Evolutionary conservation across 35 echinoderm and acorn worm genomes (phyloP).

Genomic region (Amphiura filiformis): DNA sequence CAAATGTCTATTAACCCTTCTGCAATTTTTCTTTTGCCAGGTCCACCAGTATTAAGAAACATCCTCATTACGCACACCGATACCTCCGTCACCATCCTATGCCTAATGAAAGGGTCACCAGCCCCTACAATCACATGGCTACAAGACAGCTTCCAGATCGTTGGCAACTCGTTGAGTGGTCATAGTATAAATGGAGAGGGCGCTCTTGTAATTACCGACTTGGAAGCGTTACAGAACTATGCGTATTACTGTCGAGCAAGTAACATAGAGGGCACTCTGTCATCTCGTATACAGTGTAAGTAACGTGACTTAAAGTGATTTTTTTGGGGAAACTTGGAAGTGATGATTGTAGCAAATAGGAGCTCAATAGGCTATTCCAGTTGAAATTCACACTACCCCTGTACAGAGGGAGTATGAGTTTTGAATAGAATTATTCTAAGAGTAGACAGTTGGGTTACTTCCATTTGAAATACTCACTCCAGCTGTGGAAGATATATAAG

Average conservation of each 20-base stretch:
- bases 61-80: slow-evolving; percentile 11
- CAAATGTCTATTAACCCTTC: too few species aligned
- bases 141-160: slow-evolving; percentile 17
- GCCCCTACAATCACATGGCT: slow-evolving; percentile 42
- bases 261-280: slow-evolving; percentile 55
- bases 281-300: neutral
- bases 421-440: too few species aligned
- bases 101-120: slow-evolving; percentile 70
- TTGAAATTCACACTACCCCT: too few species aligned
- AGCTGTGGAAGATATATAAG: too few species aligned
- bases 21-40: too few species aligned
- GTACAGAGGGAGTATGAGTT: too few species aligned
- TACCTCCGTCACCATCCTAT: slow-evolving; percentile 44
- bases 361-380: too few species aligned
- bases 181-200: slow-evolving; percentile 53
- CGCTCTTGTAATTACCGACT: slow-evolving; percentile 44
- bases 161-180: neutral
- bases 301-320: too few species aligned
- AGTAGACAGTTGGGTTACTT: too few species aligned
- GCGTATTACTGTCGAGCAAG: slow-evolving; percentile 54
- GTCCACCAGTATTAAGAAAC: slow-evolving; percentile 39
- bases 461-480: too few species aligned
- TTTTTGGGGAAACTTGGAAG: too few species aligned
- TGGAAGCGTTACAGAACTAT: slow-evolving; percentile 11
- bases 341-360: too few species aligned